Conservation (phyloP, 2,797 vertebrate genomes). For the Pipistrellus kuhlii region DNA sequence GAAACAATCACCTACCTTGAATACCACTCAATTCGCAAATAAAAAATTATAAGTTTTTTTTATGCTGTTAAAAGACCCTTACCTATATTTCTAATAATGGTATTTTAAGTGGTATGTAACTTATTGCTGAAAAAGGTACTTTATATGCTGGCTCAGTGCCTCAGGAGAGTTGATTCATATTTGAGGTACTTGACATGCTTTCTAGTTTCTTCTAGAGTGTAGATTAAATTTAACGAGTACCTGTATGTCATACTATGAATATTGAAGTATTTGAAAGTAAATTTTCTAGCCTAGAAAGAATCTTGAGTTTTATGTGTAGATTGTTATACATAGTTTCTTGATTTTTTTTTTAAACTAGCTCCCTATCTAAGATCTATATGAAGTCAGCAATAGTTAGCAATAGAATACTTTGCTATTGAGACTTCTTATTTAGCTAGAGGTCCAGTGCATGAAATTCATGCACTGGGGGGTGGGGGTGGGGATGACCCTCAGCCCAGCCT, state of each 20-base stretch:
- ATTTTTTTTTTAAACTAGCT: background rate
- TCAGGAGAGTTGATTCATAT: background rate
- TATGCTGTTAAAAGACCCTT: background rate
- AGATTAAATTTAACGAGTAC: conserved; percentile 1
- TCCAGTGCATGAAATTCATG: too few species aligned
- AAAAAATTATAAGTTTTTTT: conserved; percentile 3
- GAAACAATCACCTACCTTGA: background rate
- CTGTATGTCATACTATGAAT: background rate
- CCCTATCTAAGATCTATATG: background rate
- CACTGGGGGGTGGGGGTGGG: too few species aligned
- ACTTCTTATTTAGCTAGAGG: background rate
- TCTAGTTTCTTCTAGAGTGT: background rate
- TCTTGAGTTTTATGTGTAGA: background rate
- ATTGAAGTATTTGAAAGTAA: conserved; percentile 10
- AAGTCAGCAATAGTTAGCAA: conserved; percentile 8
- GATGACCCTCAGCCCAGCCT: too few species aligned
- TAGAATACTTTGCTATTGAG: background rate
- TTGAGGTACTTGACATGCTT: background rate
- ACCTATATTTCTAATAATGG: background rate
- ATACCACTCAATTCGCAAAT: background rate
- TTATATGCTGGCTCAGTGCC: background rate
- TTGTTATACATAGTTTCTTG: background rate
- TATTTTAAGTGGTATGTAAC: background rate
- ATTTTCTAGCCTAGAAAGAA: background rate
- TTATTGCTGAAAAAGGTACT: background rate